Percentiles rank a stretch among this genome's conserved stretches.
Evolutionary conservation across 2,797 vertebrate species (phyloP).

Genomic region (Hemitrygon akajei): DNA sequence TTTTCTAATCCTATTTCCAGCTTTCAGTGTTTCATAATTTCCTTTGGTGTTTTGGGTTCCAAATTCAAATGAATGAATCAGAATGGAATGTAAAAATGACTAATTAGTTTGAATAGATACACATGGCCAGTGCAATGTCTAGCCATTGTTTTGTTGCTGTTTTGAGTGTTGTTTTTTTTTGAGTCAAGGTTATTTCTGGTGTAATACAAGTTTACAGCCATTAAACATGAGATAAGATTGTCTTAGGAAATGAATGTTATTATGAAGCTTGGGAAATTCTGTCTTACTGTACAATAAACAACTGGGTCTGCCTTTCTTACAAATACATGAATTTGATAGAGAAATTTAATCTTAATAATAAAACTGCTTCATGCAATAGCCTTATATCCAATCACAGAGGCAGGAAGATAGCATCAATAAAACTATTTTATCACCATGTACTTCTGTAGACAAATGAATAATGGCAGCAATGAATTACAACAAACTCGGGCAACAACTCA

Average conservation of each 20-base stretch:
- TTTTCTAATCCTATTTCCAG: too few species aligned
- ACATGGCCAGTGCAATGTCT: not conserved
- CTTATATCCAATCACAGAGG: not conserved
- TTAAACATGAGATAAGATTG: not conserved
- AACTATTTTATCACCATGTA: not conserved
- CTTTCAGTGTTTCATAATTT: not conserved
- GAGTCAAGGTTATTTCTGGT: not conserved
- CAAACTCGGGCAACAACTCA: not conserved
- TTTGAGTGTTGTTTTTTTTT: slow-evolving; percentile 8
- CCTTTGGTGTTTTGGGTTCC: not conserved
- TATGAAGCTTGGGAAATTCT: not conserved
- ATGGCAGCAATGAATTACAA: not conserved
- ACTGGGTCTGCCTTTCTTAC: not conserved
- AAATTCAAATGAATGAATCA: not conserved
- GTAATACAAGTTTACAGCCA: not conserved
- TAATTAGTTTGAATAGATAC: not conserved
- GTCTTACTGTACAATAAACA: not conserved
- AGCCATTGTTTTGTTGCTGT: not conserved
- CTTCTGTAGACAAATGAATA: not conserved
- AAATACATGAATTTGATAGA: not conserved
- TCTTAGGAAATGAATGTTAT: not conserved
- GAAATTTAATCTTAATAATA: not conserved
- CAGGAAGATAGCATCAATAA: not conserved
- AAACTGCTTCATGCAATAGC: too few species aligned
- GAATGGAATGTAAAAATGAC: not conserved